Percentiles rank a stretch among this genome's conserved stretches.
These are phyloP conservation scores for Anastrepha ludens DNA, from an alignment of 1,140 invertebrate species.

Conservation along the genomic window DNA sequence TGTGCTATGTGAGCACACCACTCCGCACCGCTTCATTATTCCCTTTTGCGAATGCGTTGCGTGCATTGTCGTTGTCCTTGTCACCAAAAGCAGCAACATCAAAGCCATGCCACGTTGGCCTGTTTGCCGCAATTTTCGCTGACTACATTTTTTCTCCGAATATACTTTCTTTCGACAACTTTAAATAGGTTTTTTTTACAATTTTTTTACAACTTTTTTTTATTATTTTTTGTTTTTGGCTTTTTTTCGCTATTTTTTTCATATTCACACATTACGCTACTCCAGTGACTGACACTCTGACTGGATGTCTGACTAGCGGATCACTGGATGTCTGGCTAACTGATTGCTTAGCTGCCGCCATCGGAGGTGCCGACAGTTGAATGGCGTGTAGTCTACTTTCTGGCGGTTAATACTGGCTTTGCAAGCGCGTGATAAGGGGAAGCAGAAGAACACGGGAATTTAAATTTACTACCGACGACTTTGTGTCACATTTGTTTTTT, in stretches of 20 bases:
- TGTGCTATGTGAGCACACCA: not conserved
- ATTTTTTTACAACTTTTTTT: no score
- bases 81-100: slow-evolving; percentile 43
- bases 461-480: slow-evolving; percentile 18
- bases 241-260: not conserved
- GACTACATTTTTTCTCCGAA: slow-evolving; percentile 13
- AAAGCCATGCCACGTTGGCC: slow-evolving; percentile 12
- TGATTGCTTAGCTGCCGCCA: not conserved
- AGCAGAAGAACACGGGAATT: not conserved
- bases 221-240: not conserved
- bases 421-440: not conserved
- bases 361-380: not conserved
- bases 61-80: slow-evolving; percentile 34
- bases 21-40: slow-evolving; percentile 17
- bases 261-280: not conserved
- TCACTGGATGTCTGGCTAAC: not conserved
- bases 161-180: slow-evolving; percentile 12
- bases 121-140: slow-evolving; percentile 31
- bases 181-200: slow-evolving; percentile 6
- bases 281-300: slow-evolving; percentile 19
- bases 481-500: not conserved
- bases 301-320: not conserved
- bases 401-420: slow-evolving; percentile 35
- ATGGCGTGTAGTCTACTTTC: slow-evolving; percentile 13
- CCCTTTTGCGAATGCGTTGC: slow-evolving; percentile 16